These are phyloP conservation scores for Protaetia brevitarsis DNA, from an alignment of 1,140 invertebrate species.

Conservation along the genomic window DNA sequence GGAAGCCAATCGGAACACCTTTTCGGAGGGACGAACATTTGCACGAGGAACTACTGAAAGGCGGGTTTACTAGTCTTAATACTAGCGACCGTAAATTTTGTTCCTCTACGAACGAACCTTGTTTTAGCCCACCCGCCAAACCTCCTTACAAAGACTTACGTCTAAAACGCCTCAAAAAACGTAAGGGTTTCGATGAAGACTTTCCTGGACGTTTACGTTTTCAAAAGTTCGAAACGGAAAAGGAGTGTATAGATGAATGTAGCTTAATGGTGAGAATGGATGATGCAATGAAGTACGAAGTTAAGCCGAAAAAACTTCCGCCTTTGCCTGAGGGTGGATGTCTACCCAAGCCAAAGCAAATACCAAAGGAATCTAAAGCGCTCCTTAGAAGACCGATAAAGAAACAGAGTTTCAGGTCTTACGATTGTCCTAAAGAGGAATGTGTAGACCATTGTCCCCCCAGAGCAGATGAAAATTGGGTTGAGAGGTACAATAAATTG, in stretches of 20 bases:
- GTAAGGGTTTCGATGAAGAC: neutral
- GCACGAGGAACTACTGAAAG: neutral
- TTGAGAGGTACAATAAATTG: neutral
- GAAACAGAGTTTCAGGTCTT: neutral
- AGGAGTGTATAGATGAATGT: neutral
- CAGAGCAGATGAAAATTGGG: neutral
- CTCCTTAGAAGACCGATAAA: neutral
- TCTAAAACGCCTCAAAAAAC: neutral
- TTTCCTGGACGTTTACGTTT: neutral
- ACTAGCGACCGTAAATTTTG: neutral
- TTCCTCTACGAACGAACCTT: neutral
- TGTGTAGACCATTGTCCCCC: neutral
- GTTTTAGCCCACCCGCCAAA: neutral
- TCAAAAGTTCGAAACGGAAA: neutral
- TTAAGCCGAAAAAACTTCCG: neutral
- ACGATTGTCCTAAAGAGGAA: neutral
- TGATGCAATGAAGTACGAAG: neutral
- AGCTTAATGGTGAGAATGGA: neutral
- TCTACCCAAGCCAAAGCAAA: neutral
- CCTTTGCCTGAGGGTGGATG: neutral
- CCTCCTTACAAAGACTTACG: neutral
- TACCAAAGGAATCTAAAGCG: neutral
- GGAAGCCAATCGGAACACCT: neutral
- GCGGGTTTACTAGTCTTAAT: neutral
- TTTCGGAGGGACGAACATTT: neutral